These are phyloP conservation scores for Phortica okadai DNA, from an alignment of 2,888 invertebrate species.

Conservation along the genomic window DNA sequence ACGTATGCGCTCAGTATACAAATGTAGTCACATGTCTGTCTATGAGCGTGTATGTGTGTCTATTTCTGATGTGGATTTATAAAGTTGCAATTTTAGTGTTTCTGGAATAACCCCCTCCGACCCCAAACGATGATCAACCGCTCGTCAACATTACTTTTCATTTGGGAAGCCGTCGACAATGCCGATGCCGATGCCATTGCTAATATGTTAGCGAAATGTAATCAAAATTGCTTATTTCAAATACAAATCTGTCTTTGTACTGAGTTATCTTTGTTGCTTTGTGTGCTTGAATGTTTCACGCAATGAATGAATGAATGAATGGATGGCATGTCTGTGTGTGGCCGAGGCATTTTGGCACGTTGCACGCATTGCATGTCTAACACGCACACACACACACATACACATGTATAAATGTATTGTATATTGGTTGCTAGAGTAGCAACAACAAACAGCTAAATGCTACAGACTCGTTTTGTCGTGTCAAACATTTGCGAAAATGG, in stretches of 20 bases:
- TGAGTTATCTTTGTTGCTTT: background rate
- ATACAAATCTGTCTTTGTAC: background rate
- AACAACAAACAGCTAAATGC: background rate
- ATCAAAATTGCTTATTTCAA: background rate
- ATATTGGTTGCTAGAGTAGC: background rate
- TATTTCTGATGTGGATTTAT: background rate
- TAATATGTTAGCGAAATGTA: background rate
- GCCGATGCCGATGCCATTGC: background rate
- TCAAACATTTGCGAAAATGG: background rate
- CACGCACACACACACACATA: too few species aligned
- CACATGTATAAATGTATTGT: background rate
- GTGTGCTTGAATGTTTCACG: background rate
- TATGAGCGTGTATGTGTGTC: background rate
- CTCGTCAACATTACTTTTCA: background rate
- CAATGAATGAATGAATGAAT: background rate
- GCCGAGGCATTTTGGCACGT: conserved; percentile 1
- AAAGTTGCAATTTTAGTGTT: background rate
- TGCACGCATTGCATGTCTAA: background rate
- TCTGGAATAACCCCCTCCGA: background rate
- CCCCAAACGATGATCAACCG: background rate
- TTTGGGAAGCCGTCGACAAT: background rate
- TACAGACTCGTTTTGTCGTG: background rate
- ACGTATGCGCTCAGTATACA: background rate
- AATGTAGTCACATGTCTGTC: background rate
- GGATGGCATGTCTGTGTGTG: background rate